A percentile compares a stretch with the other conserved stretches of the same genome.
phyloP scores from a whole-genome alignment of 2,888 invertebrate genomes.

The Aspidiotus rigidus region DNA sequence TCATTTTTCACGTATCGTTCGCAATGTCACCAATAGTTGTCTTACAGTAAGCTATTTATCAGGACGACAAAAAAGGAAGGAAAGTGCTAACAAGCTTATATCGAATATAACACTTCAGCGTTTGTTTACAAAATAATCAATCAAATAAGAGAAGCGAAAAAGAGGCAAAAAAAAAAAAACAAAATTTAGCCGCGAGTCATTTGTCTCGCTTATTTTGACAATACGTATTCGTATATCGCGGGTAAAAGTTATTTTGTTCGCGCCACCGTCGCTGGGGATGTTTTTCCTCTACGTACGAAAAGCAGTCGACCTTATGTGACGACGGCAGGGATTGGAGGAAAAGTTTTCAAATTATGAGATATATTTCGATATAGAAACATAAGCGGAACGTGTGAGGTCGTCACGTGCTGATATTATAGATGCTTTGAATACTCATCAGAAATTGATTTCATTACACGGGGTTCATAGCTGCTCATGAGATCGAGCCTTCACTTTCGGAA shows the following conservation, averaged over 20 bases:
- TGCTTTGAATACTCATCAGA: no score
- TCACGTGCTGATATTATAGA: no score
- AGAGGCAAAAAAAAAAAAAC: neutral
- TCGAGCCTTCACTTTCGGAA: no score
- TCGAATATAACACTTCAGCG: slow-evolving; percentile 4
- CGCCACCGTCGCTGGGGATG: neutral
- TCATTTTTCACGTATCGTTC: slow-evolving; percentile 4
- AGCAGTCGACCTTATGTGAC: no score
- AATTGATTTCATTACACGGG: no score
- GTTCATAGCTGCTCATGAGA: no score
- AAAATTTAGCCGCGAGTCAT: neutral
- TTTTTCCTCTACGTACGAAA: neutral
- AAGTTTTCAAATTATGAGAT: no score
- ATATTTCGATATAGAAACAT: no score
- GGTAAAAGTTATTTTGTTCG: neutral
- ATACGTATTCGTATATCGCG: neutral
- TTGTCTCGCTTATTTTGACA: slow-evolving; percentile 4
- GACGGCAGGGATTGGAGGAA: no score
- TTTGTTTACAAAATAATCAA: slow-evolving; percentile 4
- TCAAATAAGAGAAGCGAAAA: neutral
- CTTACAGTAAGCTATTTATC: slow-evolving; percentile 1
- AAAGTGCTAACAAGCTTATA: slow-evolving; percentile 1
- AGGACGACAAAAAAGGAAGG: neutral
- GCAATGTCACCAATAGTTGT: neutral
- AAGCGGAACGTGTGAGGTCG: no score